Conservation (phyloP, 2,888 invertebrate genomes). For the Alviniconcha strummeri region DNA sequence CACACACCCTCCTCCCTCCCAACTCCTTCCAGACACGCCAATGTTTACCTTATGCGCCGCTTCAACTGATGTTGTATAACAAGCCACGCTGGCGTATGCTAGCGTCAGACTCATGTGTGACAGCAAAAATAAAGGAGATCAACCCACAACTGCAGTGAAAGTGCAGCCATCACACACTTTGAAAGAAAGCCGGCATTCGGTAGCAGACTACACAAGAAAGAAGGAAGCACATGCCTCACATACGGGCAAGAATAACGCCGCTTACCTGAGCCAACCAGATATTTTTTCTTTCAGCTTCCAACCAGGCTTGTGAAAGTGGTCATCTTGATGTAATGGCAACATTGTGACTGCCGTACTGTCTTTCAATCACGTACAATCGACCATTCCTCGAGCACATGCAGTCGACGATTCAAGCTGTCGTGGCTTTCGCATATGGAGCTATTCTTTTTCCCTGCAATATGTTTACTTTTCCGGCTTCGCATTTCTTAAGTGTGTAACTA, state of each 20-base stretch:
- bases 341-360: slow-evolving; percentile 49
- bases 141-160: background rate
- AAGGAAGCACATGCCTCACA: slow-evolving; percentile 19
- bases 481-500: background rate
- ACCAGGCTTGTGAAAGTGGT: slow-evolving; percentile 70
- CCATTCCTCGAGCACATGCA: slow-evolving; percentile 1
- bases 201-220: slow-evolving; percentile 19
- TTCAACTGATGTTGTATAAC: no score
- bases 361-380: background rate
- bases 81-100: background rate
- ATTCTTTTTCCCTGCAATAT: slow-evolving; percentile 2
- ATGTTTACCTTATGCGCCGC: no score
- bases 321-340: slow-evolving; percentile 72
- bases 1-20: no score
- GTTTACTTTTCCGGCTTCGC: background rate
- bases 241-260: slow-evolving; percentile 10
- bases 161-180: background rate
- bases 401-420: slow-evolving; percentile 37
- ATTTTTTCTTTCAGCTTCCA: slow-evolving; percentile 70
- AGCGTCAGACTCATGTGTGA: background rate
- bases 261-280: slow-evolving; percentile 73
- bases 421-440: slow-evolving; percentile 33
- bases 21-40: no score
- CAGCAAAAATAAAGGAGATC: background rate
- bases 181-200: background rate